A percentile compares a stretch with the other conserved stretches of the same genome.
These are phyloP conservation scores for Actinernus sp. DNA, from an alignment of 92 coral and sea anemone species.

Conservation along the genomic window DNA sequence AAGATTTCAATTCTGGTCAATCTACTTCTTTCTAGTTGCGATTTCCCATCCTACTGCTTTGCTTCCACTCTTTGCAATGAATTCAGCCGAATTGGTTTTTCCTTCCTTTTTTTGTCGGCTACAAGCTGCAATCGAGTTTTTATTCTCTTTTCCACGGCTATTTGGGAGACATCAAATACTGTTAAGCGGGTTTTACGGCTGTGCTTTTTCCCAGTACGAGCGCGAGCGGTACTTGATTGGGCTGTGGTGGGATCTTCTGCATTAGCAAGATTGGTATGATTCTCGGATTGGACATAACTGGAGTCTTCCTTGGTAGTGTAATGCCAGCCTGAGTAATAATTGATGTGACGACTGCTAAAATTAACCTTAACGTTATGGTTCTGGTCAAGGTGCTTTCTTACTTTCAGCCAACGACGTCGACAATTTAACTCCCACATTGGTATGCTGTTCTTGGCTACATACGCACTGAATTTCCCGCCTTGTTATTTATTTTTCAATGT, in stretches of 20 bases:
- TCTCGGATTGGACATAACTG: conserved; percentile 4
- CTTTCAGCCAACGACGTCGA: conserved; percentile 19
- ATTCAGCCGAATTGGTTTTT: no score
- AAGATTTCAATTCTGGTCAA: no score
- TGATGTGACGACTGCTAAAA: conserved; percentile 26
- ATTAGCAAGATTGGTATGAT: conserved; percentile 24
- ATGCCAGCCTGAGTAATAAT: conserved; percentile 17
- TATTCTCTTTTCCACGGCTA: no score
- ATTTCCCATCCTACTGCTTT: no score
- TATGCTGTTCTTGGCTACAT: no score
- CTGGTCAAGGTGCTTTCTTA: conserved; percentile 13
- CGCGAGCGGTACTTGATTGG: conserved; percentile 1
- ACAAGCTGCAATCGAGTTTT: no score
- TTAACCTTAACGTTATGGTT: conserved; percentile 14
- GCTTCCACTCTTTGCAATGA: no score
- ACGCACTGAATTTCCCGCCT: no score
- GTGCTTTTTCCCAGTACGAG: not conserved
- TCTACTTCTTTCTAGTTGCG: conserved; percentile 16
- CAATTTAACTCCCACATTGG: no score
- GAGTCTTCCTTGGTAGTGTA: conserved; percentile 27
- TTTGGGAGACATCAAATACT: conserved; percentile 31
- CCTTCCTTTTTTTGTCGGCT: no score
- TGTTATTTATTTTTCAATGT: no score
- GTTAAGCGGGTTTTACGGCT: conserved; percentile 14
- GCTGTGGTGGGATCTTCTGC: conserved; percentile 2